A percentile compares a stretch with the other conserved stretches of the same genome.
phyloP scores from a whole-genome alignment of 35 echinoderm and acorn worm genomes.

The Acanthaster planci region DNA sequence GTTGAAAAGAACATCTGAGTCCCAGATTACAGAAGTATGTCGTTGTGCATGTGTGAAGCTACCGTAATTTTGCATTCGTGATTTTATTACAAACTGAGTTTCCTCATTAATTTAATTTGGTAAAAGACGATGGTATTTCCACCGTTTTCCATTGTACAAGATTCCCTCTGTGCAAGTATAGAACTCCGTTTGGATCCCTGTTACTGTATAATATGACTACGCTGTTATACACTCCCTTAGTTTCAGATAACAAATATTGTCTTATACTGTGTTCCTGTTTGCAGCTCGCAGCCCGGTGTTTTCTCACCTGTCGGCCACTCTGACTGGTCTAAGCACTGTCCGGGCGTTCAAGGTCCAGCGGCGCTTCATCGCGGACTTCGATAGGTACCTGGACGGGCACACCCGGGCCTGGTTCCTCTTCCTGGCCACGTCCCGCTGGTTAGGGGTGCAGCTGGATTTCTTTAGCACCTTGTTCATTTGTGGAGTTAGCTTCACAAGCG shows the following conservation, averaged over 20 bases:
- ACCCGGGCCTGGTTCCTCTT: slow-evolving; percentile 85
- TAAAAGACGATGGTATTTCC: too few relatives aligned
- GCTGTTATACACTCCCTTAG: background rate
- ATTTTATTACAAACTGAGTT: too few relatives aligned
- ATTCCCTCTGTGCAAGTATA: too few relatives aligned
- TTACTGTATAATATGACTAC: background rate
- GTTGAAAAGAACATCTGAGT: too few relatives aligned
- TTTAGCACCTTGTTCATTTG: slow-evolving; percentile 60
- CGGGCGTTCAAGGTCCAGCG: slow-evolving; percentile 80
- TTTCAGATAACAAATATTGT: too few relatives aligned
- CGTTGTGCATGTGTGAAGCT: too few relatives aligned
- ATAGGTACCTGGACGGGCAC: slow-evolving; percentile 73
- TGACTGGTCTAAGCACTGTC: slow-evolving; percentile 81
- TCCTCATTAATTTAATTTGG: too few relatives aligned
- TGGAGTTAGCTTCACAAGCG: slow-evolving; percentile 61
- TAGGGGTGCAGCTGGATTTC: slow-evolving; percentile 74
- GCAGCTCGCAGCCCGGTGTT: slow-evolving; percentile 95
- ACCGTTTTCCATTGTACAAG: too few relatives aligned
- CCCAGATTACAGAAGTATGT: too few relatives aligned
- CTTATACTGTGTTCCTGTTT: background rate
- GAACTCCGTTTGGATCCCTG: too few relatives aligned
- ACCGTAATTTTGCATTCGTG: too few relatives aligned
- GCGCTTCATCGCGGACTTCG: slow-evolving; percentile 64
- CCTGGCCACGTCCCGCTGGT: slow-evolving; percentile 74
- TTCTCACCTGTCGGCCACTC: slow-evolving; percentile 87